Base-by-base conservation (phyloP, 1,140 invertebrate species). In the Cyrtorhinus lividipennis region DNA sequence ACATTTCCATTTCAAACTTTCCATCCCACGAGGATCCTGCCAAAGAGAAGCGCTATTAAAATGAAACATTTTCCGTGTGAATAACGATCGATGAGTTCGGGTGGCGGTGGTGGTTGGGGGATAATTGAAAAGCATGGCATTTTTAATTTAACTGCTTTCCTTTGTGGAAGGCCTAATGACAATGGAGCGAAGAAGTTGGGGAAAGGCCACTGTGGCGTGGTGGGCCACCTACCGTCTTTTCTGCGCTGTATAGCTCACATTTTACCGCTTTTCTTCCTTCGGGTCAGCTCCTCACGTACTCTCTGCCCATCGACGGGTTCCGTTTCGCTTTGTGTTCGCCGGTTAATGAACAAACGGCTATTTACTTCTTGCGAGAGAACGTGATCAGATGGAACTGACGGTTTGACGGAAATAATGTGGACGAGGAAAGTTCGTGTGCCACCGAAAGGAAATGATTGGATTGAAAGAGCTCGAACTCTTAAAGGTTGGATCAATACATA, bases 121-220 rank as follows among this genome's bases (percentile, higher is more conserved):
- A 53, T 53, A 53, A 53, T 53, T 10, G 3, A 53, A 20, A 53
- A 53, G 48, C 10, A 53, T 53, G 48, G 48, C 5, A 53, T 53
- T 53, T 53, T 53, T 53, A 53, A 53, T 53, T 53, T 53, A 53
- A 53, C 48, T 13, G 48, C 48, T 53, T 53, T 20, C 48, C 18
- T 53, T 53, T 20, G 48, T 53, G 48, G 20, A 10, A 5, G 20
- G 48, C 48, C 12, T 53, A 53, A 53, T 53, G 48, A 22, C 48
- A 15, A 38, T 8, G 15, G 30, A 8, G 30, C 30, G 30, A 5
- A 8, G 30, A 15, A 38, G 30, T 38, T 38, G 30, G 18, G 48
- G 30, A 38, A 38, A 38, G 30, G 30, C 5, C 15, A 5, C 30
- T 38, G 30, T 8, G 30, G 5, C 30, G 5, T 15, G 5, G 5